These are phyloP conservation scores for Anoura caudifer DNA, from an alignment of 2,113 vertebrate species.

Conservation along the genomic window DNA sequence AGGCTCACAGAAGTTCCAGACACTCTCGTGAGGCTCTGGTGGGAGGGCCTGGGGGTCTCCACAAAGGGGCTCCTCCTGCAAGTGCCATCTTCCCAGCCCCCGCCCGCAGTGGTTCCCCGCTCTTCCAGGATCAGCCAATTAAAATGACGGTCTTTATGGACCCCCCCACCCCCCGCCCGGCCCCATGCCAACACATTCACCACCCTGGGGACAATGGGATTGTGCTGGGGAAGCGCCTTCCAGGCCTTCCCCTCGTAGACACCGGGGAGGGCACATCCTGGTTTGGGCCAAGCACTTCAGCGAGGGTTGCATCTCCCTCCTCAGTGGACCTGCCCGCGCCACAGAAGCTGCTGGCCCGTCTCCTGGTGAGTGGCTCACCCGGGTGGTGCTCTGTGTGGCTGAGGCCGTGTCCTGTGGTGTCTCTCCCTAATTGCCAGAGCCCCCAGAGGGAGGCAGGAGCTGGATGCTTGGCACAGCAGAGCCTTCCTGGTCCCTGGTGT, in stretches of 20 bases:
- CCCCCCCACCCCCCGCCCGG: background rate
- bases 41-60: too few relatives aligned
- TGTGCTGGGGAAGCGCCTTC: background rate
- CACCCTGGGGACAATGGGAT: background rate
- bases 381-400: rapidly evolving
- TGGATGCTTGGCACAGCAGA: background rate
- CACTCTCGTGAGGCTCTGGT: background rate
- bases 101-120: rapidly evolving
- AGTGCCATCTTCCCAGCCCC: background rate
- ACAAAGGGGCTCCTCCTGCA: background rate
- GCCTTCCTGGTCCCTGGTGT: background rate
- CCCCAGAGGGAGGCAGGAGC: background rate
- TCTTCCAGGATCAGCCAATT: background rate
- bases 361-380: slow-evolving; percentile 59
- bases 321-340: slow-evolving; percentile 64
- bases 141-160: background rate
- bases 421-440: background rate
- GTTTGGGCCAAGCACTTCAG: background rate
- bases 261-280: rapidly evolving
- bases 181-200: background rate
- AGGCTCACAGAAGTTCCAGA: background rate
- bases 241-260: rapidly evolving
- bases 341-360: slow-evolving; percentile 68
- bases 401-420: rapidly evolving
- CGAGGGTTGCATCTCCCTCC: background rate